Percentiles rank a stretch among this genome's conserved stretches.
phyloP scores from a whole-genome alignment of 2,797 vertebrate genomes.

The Galaxias olidus region DNA sequence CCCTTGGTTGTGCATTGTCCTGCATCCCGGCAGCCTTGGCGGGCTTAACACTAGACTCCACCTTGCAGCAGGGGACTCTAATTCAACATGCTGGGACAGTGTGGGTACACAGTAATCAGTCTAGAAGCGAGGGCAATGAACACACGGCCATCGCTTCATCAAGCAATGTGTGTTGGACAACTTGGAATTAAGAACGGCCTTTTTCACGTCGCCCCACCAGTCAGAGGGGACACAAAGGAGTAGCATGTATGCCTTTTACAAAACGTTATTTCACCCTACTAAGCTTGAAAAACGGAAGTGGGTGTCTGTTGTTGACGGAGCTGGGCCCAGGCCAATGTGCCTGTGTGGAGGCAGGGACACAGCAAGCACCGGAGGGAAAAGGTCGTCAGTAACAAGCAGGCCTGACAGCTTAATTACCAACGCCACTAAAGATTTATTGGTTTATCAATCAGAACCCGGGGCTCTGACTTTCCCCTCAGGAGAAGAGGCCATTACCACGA shows the following conservation, averaged over 20 bases:
- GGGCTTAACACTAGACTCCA: conserved; percentile 25
- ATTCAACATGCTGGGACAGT: conserved; percentile 65
- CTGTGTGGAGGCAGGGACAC: conserved; percentile 41
- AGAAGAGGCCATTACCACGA: conserved; percentile 84
- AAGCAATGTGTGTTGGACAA: neutral
- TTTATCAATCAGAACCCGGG: conserved; percentile 92
- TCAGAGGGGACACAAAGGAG: neutral
- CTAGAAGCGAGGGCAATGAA: conserved; percentile 76
- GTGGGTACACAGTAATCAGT: conserved; percentile 70
- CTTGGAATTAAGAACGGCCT: neutral
- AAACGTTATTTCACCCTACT: neutral
- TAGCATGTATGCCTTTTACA: neutral
- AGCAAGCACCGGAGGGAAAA: conserved; percentile 65
- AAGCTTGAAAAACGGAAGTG: neutral
- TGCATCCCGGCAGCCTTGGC: too few relatives aligned
- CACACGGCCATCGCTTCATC: conserved; percentile 18
- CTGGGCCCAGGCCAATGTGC: conserved; percentile 73
- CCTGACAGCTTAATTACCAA: conserved; percentile 96
- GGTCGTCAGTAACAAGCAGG: conserved; percentile 81
- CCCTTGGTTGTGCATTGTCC: too few relatives aligned
- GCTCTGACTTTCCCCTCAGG: conserved; percentile 81
- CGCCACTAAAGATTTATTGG: conserved; percentile 96
- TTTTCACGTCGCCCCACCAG: neutral
- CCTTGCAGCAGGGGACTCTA: conserved; percentile 63
- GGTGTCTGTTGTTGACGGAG: conserved; percentile 58